phyloP scores from a whole-genome alignment of 53 echinoderm and acorn worm species.

The Arbacia lixula region DNA sequence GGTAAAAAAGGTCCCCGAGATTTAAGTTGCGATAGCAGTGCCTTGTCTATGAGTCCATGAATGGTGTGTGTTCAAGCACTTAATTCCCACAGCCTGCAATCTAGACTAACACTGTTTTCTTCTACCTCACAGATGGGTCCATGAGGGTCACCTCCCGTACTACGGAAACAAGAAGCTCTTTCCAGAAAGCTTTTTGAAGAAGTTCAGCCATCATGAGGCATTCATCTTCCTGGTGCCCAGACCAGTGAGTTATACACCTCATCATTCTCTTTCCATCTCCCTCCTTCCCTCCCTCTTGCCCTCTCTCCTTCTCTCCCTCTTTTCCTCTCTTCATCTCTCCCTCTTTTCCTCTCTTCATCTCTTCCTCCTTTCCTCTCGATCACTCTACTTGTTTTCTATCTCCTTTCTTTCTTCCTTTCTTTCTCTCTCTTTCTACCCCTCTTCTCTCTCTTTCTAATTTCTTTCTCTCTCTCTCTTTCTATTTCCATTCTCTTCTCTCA shows the following conservation, averaged over 20 bases:
- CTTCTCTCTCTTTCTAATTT: neutral
- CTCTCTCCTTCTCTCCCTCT: neutral
- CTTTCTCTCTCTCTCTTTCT: neutral
- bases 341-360: neutral
- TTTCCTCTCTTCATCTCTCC: neutral
- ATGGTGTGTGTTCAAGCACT: no score
- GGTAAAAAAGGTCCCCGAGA: no score
- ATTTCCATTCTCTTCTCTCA: neutral
- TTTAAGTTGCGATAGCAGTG: no score
- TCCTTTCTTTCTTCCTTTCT: neutral
- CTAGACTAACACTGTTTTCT: neutral
- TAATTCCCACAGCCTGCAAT: no score
- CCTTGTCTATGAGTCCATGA: no score
- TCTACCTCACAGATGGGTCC: constrained; percentile 53
- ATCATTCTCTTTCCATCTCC: neutral
- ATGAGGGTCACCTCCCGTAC: constrained; percentile 60
- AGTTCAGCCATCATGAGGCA: constrained; percentile 3
- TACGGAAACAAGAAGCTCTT: constrained; percentile 52
- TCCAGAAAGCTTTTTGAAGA: constrained; percentile 53
- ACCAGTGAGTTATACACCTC: constrained; percentile 19
- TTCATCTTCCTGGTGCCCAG: neutral
- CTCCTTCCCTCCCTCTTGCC: neutral
- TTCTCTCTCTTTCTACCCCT: neutral
- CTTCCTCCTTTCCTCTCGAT: constrained; percentile 1
- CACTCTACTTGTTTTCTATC: constrained; percentile 4